These are phyloP conservation scores for Hypselothyrea guttata DNA, from an alignment of 2,888 invertebrate genomes.

Conservation along the genomic window DNA sequence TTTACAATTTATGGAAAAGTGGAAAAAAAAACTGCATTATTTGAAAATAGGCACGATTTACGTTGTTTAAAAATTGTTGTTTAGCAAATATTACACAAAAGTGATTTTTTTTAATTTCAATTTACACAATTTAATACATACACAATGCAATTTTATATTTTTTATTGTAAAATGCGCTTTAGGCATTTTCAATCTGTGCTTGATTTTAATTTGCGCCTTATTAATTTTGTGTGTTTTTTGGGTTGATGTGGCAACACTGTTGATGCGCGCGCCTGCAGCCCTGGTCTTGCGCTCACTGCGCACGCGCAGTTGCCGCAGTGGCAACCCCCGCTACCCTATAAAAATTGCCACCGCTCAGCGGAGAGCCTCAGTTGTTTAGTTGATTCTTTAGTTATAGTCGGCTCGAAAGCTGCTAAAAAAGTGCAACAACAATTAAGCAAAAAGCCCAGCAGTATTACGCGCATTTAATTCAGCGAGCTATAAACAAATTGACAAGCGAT, in stretches of 20 bases:
- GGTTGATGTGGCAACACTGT: constrained; percentile 42
- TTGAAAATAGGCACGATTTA: no score
- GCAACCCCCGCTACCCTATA: constrained; percentile 49
- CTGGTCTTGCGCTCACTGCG: constrained; percentile 37
- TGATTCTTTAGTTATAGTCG: constrained; percentile 52
- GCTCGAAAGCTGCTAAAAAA: constrained; percentile 31
- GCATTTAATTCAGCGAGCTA: constrained; percentile 18
- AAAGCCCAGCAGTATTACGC: constrained; percentile 68
- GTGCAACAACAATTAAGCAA: constrained; percentile 22
- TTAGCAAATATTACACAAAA: no score
- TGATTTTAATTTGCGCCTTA: constrained; percentile 23
- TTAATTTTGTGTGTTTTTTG: constrained; percentile 1
- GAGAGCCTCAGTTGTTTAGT: constrained; percentile 63
- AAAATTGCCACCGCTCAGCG: constrained; percentile 58
- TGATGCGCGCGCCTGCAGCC: constrained; percentile 24
- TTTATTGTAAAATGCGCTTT: not conserved
- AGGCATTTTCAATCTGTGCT: not conserved
- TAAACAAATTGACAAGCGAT: constrained; percentile 14
- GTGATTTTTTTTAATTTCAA: no score
- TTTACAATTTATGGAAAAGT: no score
- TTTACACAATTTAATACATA: not conserved
- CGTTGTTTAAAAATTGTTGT: no score
- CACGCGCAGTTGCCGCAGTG: constrained; percentile 30
- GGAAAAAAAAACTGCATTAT: no score
- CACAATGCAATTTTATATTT: no score